phyloP scores from a whole-genome alignment of 2,797 vertebrate species.

The Microcaecilia unicolor region DNA sequence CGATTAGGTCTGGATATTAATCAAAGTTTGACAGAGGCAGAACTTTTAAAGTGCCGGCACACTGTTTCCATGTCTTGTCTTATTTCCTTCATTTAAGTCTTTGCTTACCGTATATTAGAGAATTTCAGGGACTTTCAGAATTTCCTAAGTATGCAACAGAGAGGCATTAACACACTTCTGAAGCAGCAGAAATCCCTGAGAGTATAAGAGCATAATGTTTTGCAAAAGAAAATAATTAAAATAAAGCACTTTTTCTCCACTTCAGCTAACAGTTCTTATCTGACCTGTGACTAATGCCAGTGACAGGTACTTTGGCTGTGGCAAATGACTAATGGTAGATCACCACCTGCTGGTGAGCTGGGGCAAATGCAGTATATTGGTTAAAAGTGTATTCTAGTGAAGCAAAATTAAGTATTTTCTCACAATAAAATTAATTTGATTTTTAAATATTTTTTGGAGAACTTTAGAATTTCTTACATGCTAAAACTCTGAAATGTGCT shows the following conservation, averaged over 20 bases:
- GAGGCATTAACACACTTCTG: background rate
- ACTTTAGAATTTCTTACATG: too few species aligned
- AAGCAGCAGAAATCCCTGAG: background rate
- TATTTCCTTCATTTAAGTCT: conserved; percentile 10
- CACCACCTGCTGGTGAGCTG: conserved; percentile 55
- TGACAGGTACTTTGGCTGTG: background rate
- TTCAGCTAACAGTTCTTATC: conserved; percentile 1
- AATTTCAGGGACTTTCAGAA: conserved; percentile 6
- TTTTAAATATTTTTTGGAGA: too few species aligned
- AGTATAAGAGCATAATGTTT: conserved; percentile 10
- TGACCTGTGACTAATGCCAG: conserved; percentile 14
- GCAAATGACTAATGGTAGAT: conserved; percentile 49
- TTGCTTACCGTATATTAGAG: background rate
- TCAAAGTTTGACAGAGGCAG: conserved; percentile 18
- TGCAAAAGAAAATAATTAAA: conserved; percentile 22
- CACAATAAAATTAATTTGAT: too few species aligned
- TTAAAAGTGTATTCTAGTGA: too few species aligned
- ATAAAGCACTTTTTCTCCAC: conserved; percentile 26
- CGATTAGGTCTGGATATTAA: conserved; percentile 27
- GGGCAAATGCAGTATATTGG: conserved; percentile 9
- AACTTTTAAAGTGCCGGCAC: conserved; percentile 21
- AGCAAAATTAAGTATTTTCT: too few species aligned
- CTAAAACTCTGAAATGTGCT: too few species aligned
- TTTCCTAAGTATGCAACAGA: background rate
- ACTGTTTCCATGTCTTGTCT: background rate